phyloP scores from a whole-genome alignment of 2,113 vertebrate species.

The Corythaeola cristata region DNA sequence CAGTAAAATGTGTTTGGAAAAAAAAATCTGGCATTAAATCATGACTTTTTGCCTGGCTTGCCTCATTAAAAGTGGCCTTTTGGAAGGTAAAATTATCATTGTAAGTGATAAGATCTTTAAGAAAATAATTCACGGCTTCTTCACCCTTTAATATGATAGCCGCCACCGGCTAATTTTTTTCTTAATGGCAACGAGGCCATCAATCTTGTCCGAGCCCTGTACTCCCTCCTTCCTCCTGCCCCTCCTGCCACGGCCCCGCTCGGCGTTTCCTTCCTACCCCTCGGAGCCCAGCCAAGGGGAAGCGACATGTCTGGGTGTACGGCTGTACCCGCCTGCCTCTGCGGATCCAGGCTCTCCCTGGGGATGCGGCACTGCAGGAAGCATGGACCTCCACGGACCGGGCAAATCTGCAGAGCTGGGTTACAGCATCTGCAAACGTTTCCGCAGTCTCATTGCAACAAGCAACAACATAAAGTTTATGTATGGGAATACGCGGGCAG shows the following conservation, averaged over 20 bases:
- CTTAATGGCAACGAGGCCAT: slow-evolving; percentile 87
- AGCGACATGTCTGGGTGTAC: fast-evolving
- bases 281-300: not conserved
- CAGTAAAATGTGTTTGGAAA: slow-evolving; percentile 85
- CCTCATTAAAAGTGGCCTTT: slow-evolving; percentile 92
- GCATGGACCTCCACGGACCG: not conserved
- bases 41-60: slow-evolving; percentile 85
- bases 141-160: slow-evolving; percentile 91
- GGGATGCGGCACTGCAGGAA: not conserved
- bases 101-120: slow-evolving; percentile 91
- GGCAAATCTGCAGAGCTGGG: not conserved
- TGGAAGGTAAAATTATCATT: slow-evolving; percentile 91
- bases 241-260: not conserved
- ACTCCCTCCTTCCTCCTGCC: slow-evolving; percentile 63
- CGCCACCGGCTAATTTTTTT: slow-evolving; percentile 88
- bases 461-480: not conserved
- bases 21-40: slow-evolving; percentile 87
- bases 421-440: not conserved
- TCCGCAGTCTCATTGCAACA: not conserved
- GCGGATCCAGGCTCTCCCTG: fast-evolving
- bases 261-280: not conserved
- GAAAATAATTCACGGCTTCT: slow-evolving; percentile 91
- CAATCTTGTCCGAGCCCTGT: slow-evolving; percentile 78
- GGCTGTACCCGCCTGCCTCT: fast-evolving
- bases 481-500: fast-evolving